Conservation (phyloP, 2,888 invertebrate genomes). For the Drosophila nigricruria region DNA sequence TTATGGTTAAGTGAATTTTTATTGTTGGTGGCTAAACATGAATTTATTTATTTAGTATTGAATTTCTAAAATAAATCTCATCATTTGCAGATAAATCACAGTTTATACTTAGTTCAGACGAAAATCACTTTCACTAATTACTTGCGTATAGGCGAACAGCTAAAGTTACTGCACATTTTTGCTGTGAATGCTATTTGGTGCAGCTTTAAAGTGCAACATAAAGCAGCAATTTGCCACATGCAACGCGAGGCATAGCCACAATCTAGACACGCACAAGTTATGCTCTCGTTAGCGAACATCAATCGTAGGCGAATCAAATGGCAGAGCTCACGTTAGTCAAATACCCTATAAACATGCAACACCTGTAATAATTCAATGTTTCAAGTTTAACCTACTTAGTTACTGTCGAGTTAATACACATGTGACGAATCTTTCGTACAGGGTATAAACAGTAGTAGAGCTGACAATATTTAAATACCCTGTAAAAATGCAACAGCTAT, state of each 20-base stretch:
- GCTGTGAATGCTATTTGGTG: conserved; percentile 27
- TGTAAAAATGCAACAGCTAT: not conserved
- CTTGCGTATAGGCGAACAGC: conserved; percentile 17
- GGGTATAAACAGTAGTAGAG: not conserved
- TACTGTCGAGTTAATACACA: not conserved
- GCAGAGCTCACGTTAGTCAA: not conserved
- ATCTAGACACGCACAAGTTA: conserved; percentile 66
- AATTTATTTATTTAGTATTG: not conserved
- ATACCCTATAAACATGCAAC: conserved; percentile 28
- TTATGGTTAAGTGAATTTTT: not conserved
- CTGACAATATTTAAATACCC: not conserved
- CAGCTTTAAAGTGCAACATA: conserved; percentile 63
- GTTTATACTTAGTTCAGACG: not conserved
- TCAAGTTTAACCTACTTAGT: not conserved
- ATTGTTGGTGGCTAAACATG: not conserved
- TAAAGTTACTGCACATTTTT: conserved; percentile 25
- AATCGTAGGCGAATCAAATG: conserved; percentile 19
- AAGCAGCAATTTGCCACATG: conserved; percentile 71
- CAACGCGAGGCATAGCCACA: conserved; percentile 51
- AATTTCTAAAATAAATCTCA: not conserved
- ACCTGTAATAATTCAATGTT: not conserved
- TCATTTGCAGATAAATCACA: not conserved
- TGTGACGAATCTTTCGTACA: not conserved
- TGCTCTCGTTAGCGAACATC: conserved; percentile 74
- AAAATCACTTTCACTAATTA: conserved; percentile 43